phyloP scores from a whole-genome alignment of 2,797 vertebrate genomes.

The Eulemur mongoz region DNA sequence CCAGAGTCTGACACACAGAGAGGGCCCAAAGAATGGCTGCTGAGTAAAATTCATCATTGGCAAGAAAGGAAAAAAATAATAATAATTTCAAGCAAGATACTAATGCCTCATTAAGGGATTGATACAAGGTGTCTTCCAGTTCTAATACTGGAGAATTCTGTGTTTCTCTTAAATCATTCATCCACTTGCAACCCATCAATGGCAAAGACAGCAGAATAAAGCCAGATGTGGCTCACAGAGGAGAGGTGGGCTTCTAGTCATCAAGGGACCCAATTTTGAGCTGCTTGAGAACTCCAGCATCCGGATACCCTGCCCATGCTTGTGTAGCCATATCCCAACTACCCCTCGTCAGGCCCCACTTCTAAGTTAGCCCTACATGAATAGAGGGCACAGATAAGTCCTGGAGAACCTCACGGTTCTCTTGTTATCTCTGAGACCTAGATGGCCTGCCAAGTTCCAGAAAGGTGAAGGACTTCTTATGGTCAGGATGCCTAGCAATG shows the following conservation, averaged over 20 bases:
- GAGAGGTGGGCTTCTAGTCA: not conserved
- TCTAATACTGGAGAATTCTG: constrained; percentile 24
- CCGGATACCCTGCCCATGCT: not conserved
- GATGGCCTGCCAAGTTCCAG: constrained; percentile 12
- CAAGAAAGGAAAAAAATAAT: constrained; percentile 1
- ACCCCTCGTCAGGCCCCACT: not conserved
- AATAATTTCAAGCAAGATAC: not conserved
- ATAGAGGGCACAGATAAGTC: not conserved
- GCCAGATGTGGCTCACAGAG: not conserved
- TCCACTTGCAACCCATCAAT: not conserved
- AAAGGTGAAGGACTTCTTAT: constrained; percentile 33
- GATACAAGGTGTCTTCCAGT: not conserved
- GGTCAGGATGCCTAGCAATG: not conserved
- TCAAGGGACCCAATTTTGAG: not conserved
- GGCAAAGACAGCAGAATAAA: constrained; percentile 23
- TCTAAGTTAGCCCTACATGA: not conserved
- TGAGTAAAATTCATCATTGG: not conserved
- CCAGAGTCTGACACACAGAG: not conserved
- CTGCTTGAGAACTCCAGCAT: not conserved
- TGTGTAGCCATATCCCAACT: not conserved
- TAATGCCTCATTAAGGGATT: not conserved
- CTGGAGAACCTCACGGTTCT: constrained; percentile 15
- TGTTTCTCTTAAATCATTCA: not conserved
- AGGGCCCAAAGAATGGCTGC: not conserved
- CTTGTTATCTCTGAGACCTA: constrained; percentile 28